These are phyloP conservation scores for Varanus salvator DNA, from an alignment of 2,113 vertebrate species.

Conservation along the genomic window DNA sequence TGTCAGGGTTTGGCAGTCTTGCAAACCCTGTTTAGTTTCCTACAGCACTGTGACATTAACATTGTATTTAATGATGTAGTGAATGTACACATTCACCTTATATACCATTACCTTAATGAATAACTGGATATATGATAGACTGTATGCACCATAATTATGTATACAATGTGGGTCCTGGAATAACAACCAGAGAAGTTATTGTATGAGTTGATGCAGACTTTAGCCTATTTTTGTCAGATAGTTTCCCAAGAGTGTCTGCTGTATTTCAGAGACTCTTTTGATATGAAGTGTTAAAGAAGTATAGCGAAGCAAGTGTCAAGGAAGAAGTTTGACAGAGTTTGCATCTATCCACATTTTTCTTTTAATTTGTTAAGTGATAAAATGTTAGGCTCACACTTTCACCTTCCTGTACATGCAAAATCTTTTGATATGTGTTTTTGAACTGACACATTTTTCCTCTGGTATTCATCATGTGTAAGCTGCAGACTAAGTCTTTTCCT, in stretches of 20 bases:
- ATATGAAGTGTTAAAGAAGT: slow-evolving; percentile 67
- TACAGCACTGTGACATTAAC: slow-evolving; percentile 58
- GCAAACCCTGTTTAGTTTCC: slow-evolving; percentile 62
- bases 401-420: slow-evolving; percentile 45
- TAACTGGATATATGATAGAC: slow-evolving; percentile 71
- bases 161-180: slow-evolving; percentile 61
- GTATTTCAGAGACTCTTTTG: slow-evolving; percentile 65
- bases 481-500: neutral
- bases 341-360: slow-evolving; percentile 37
- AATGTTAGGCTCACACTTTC: slow-evolving; percentile 19
- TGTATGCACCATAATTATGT: slow-evolving; percentile 61
- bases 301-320: slow-evolving; percentile 62
- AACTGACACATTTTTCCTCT: neutral
- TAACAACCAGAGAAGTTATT: slow-evolving; percentile 67
- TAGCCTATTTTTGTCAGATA: slow-evolving; percentile 55
- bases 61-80: slow-evolving; percentile 68
- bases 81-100: slow-evolving; percentile 68
- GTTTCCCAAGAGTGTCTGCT: slow-evolving; percentile 63
- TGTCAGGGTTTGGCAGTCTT: slow-evolving; percentile 47
- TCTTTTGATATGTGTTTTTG: slow-evolving; percentile 35
- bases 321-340: slow-evolving; percentile 55
- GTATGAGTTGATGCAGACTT: slow-evolving; percentile 52
- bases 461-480: neutral
- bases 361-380: slow-evolving; percentile 8
- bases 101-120: slow-evolving; percentile 64